Evolutionary conservation across 2,797 vertebrate species (phyloP).

Genomic region (Spea hammondii): DNA sequence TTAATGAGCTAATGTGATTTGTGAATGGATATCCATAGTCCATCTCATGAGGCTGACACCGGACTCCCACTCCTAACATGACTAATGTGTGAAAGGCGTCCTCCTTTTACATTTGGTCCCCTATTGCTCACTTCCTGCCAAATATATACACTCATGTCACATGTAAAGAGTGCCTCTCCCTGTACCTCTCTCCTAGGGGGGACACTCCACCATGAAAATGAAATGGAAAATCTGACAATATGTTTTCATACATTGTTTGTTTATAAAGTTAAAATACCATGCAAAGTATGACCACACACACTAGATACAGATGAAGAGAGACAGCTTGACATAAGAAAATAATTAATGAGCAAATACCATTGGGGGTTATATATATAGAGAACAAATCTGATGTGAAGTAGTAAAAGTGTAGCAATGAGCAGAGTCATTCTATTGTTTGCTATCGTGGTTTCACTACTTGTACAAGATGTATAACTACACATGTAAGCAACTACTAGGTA

Average conservation of each 20-base stretch:
- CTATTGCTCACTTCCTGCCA: conserved; percentile 12
- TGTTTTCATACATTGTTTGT: neutral
- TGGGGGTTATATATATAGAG: too few species aligned
- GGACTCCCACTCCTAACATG: conserved; percentile 4
- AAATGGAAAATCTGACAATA: conserved; percentile 11
- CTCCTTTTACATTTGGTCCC: conserved; percentile 10
- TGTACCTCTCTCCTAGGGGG: neutral
- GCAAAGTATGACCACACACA: too few species aligned
- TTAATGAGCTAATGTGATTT: conserved; percentile 5
- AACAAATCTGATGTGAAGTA: too few species aligned
- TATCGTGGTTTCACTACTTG: too few species aligned
- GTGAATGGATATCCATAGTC: neutral
- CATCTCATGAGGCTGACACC: neutral
- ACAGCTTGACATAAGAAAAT: too few species aligned
- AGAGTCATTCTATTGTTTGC: too few species aligned
- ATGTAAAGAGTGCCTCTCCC: conserved; percentile 17
- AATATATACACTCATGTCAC: neutral
- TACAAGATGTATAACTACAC: too few species aligned
- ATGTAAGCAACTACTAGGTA: too few species aligned
- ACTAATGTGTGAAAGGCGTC: conserved; percentile 22
- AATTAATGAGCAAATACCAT: too few species aligned
- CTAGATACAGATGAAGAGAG: too few species aligned
- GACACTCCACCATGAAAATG: neutral
- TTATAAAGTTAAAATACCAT: too few species aligned
- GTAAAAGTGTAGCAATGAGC: too few species aligned